A percentile compares a stretch with the other conserved stretches of the same genome.
phyloP scores from a whole-genome alignment of 2,113 vertebrate species.

The Siphamia tubifer region DNA sequence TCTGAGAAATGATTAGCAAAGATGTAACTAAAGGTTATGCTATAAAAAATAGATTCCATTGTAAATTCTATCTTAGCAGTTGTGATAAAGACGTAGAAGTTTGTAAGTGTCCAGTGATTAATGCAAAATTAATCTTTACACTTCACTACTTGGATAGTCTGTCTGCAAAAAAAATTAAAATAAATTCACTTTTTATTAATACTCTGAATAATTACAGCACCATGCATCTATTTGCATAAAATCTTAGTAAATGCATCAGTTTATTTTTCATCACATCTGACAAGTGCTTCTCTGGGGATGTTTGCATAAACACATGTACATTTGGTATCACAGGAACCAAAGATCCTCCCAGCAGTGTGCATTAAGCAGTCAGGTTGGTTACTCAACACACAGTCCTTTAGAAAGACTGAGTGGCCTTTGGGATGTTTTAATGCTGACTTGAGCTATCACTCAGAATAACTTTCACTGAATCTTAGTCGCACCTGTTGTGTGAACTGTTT shows the following conservation, averaged over 20 bases:
- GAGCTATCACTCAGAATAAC: conserved; percentile 47
- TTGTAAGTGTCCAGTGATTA: neutral
- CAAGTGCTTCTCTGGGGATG: neutral
- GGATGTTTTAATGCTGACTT: conserved; percentile 40
- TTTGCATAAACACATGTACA: neutral
- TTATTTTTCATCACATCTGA: neutral
- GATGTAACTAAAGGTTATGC: no score
- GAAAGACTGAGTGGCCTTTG: conserved; percentile 12
- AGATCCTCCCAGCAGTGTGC: neutral
- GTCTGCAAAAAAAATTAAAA: neutral
- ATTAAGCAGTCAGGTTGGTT: conserved; percentile 17
- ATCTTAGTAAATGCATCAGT: neutral
- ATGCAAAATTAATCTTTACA: neutral
- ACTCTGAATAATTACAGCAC: neutral
- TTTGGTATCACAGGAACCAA: neutral
- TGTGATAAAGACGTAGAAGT: neutral
- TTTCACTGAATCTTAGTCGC: conserved; percentile 36
- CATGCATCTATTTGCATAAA: neutral
- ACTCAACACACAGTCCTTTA: conserved; percentile 28
- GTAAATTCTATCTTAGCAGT: neutral
- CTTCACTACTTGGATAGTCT: neutral
- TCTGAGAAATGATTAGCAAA: neutral
- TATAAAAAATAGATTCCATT: no score
- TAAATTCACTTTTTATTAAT: neutral
- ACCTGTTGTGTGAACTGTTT: conserved; percentile 54